Base-by-base conservation (phyloP, 2,888 invertebrate species). In the Drosophila nr. fundita region DNA sequence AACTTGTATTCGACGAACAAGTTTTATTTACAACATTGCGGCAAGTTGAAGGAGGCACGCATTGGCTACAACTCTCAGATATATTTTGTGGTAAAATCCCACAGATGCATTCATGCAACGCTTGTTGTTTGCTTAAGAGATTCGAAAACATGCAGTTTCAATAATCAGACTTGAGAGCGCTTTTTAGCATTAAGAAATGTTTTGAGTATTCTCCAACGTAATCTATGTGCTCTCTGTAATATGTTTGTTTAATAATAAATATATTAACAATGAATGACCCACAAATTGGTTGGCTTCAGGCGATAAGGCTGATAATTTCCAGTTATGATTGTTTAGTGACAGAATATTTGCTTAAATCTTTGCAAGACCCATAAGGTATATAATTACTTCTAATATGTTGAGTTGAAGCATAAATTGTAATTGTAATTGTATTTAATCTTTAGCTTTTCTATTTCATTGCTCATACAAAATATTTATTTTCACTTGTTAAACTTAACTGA, bases 291-390 rank as follows among this genome's bases (percentile, higher is more conserved):
- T 55, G 18, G 13, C 38, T n/a, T 30, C 34, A n/a, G 24, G 32
- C 38, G 68, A 69, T 60, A 68, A 69, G 30, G 30, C 48, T 13
- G 30, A 27, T 15, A 11, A 59, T 50, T 52, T 38, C 4, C 1
- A n/a, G 40, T n/a, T 27, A 27, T 27, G 29, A n/a, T 13, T 40
- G 18, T 4, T 40, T 4, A 50, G 8, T 45, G 32, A 30, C 11
- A 18, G 21, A 42, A 30, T n/a, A n/a, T 36, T 21, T 10, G 36
- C 21, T 18, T 27, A 15, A 53, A 24, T 15, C 21, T 24, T 42
- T 21, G 21, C 21, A 42, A 42, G 7, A 7, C 11, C 0, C 21
- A 21, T 2, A 21, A 13, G 13, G 2, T 7, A 4, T 45, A 13
- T 13, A 21, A 21, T 45, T 13, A 4, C 1, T 21, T 45, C 1